Base-by-base conservation (phyloP, 2,113 vertebrate species). In the Rhinoderma darwinii region DNA sequence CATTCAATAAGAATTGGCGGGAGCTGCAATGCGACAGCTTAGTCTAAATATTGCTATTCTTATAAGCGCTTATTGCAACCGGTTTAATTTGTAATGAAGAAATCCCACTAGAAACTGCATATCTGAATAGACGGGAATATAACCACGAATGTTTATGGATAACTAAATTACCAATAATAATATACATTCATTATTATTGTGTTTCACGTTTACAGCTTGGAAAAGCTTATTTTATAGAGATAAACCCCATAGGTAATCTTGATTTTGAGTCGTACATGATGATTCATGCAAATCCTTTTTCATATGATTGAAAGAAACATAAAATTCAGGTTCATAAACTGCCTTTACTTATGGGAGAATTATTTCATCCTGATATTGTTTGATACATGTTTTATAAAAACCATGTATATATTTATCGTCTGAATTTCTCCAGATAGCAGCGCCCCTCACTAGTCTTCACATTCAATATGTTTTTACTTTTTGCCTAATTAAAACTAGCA, bases 271-370 rank as follows among this genome's bases (percentile, higher is more conserved):
- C 22, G 41, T 78, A 44, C 41, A 66, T n/a, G 72, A 76, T 76
- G 66, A 85, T 85, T 77, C 41, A 63, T 85, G 74, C 84, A 85
- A 77, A 84, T 84, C 72, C 84, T 35, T 85, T 10, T 78, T 50
- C 8, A 35, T 30, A 66, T 63, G 56, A 77, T 63, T 77, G 73
- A 63, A 63, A 63, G 54, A 76, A 85, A 85, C 56, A 84, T 47
- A 66, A 37, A 39, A 77, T 85, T 74, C 25, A 22, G 47, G 56
- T 35, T 74, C 73, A 32, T 74, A 74, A 74, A 11, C 68, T 43
- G 27, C 47, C 66, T 73, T 54, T 74, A 56, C 82, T 54, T 56
- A 63, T 76, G 35, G 32, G 70, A 74, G 35, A 51, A 84, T 5
- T 4, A 73, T 32, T 84, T 73, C 44, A 56, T 37, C 50, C 47